phyloP scores from a whole-genome alignment of 2,888 invertebrate species.

The Drosophila eohydei region DNA sequence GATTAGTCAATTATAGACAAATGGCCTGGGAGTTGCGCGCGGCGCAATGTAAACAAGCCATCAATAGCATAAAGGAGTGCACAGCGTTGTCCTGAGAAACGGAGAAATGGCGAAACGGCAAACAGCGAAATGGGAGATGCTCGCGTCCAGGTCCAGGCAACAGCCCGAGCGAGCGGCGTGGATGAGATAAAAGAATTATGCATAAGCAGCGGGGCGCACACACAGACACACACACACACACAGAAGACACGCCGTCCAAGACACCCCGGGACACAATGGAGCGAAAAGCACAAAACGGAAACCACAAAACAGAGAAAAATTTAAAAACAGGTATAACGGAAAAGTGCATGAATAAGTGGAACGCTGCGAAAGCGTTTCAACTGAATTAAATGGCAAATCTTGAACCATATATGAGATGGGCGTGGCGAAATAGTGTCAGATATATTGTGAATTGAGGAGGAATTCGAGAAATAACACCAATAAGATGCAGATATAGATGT shows the following conservation, averaged over 20 bases:
- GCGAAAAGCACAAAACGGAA: constrained; percentile 53
- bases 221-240: constrained; percentile 16
- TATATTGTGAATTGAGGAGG: not conserved
- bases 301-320: constrained; percentile 63
- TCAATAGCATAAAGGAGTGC: constrained; percentile 62
- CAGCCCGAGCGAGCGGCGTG: constrained; percentile 30
- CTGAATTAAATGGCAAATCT: constrained; percentile 3
- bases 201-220: constrained; percentile 61
- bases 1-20: constrained; percentile 78
- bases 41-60: constrained; percentile 75
- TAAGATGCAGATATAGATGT: too few species aligned
- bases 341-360: constrained; percentile 27
- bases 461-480: not conserved
- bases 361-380: constrained; percentile 5
- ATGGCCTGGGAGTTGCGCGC: constrained; percentile 69
- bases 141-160: constrained; percentile 1
- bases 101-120: constrained; percentile 4
- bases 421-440: not conserved
- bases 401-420: not conserved
- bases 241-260: constrained; percentile 47
- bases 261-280: constrained; percentile 45
- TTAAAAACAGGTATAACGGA: constrained; percentile 20
- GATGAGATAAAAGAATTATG: constrained; percentile 76
- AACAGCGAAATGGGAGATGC: constrained; percentile 8
- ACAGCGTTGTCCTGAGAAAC: constrained; percentile 8